phyloP scores from a whole-genome alignment of 2,888 invertebrate species.

The Pammene aurita region DNA sequence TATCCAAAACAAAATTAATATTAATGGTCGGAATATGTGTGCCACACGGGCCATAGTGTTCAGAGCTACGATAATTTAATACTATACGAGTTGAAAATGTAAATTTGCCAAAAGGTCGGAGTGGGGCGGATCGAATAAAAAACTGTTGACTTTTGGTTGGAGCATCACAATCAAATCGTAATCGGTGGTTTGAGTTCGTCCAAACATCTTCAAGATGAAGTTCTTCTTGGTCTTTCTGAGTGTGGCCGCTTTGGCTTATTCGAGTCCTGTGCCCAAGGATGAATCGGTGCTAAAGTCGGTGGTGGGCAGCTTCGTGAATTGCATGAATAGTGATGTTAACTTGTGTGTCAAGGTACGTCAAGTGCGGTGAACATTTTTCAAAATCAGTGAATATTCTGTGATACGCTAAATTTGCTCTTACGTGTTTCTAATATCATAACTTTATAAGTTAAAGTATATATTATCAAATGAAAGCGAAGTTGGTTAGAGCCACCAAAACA shows the following conservation, averaged over 20 bases:
- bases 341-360: slow-evolving; percentile 75
- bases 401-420: too few species aligned
- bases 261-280: slow-evolving; percentile 65
- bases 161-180: slow-evolving; percentile 72
- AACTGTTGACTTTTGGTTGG: slow-evolving; percentile 71
- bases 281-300: slow-evolving; percentile 66
- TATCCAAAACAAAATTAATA: slow-evolving; percentile 69
- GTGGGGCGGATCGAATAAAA: slow-evolving; percentile 78
- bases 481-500: too few species aligned
- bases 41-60: slow-evolving; percentile 72
- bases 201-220: slow-evolving; percentile 65
- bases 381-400: slow-evolving; percentile 4
- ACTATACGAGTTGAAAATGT: slow-evolving; percentile 72
- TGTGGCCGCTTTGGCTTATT: slow-evolving; percentile 61
- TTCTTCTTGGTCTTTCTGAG: slow-evolving; percentile 65
- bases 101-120: slow-evolving; percentile 63
- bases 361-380: slow-evolving; percentile 46
- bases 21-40: slow-evolving; percentile 70
- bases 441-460: too few species aligned
- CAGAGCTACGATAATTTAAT: slow-evolving; percentile 62
- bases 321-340: slow-evolving; percentile 73
- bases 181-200: slow-evolving; percentile 61
- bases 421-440: too few species aligned
- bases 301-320: slow-evolving; percentile 68
- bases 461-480: too few species aligned